phyloP scores from a whole-genome alignment of 2,113 vertebrate genomes.

The Actinemys pallida region DNA sequence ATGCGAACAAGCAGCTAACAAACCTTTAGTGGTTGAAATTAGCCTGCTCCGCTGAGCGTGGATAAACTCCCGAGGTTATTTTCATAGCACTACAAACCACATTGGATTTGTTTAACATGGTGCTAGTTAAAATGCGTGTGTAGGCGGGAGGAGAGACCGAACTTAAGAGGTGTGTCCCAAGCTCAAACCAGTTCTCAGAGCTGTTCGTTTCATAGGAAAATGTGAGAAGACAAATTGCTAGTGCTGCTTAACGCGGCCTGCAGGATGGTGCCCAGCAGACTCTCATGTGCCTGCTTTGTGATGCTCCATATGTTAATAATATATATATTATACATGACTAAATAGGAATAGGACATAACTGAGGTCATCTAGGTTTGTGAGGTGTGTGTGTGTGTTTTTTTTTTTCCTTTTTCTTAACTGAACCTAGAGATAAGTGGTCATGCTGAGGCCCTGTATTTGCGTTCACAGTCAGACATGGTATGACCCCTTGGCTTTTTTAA shows the following conservation, averaged over 20 bases:
- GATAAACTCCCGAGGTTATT: background rate
- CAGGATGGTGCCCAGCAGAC: background rate
- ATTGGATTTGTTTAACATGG: background rate
- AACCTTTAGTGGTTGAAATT: background rate
- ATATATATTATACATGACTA: background rate
- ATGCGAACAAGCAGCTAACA: background rate
- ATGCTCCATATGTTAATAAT: background rate
- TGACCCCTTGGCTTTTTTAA: background rate
- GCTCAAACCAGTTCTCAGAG: background rate
- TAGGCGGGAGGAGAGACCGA: conserved; percentile 3
- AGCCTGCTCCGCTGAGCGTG: background rate
- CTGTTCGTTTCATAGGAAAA: background rate
- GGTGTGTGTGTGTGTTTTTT: too few relatives aligned
- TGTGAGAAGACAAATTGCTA: background rate
- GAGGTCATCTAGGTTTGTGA: background rate
- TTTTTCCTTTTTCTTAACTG: background rate
- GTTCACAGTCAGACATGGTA: background rate
- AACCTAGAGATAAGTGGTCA: background rate
- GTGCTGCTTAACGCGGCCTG: background rate
- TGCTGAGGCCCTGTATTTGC: background rate
- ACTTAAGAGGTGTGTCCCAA: conserved; percentile 6
- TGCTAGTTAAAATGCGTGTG: background rate
- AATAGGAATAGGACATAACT: background rate
- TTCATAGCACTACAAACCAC: background rate
- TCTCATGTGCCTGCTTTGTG: background rate